phyloP scores from a whole-genome alignment of 1,140 invertebrate species.

The Agrilus planipennis region DNA sequence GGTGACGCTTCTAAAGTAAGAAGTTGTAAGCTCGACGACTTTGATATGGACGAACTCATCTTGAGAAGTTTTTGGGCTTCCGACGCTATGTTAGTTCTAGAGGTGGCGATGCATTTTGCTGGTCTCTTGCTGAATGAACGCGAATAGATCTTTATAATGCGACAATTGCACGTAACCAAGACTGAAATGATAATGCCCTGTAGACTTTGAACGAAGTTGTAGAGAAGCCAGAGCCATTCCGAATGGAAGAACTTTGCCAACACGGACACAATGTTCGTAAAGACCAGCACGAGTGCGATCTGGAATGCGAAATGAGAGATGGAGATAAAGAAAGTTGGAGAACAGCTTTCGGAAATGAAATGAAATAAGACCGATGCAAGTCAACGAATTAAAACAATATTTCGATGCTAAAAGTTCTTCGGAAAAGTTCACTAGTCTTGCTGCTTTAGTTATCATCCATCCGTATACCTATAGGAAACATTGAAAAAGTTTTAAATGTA shows the following conservation, averaged over 20 bases:
- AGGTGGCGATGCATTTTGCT: conserved; percentile 10
- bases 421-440: too few species aligned
- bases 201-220: conserved; percentile 36
- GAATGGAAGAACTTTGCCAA: conserved; percentile 24
- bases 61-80: conserved; percentile 9
- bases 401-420: too few species aligned
- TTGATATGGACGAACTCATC: conserved; percentile 15
- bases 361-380: too few species aligned
- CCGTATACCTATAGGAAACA: too few species aligned
- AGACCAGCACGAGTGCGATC: too few species aligned
- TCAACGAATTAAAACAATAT: too few species aligned
- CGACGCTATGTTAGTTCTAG: conserved; percentile 13
- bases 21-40: conserved; percentile 31
- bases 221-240: conserved; percentile 35
- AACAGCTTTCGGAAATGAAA: too few species aligned
- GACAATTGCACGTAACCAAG: conserved; percentile 53
- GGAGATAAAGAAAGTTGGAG: too few species aligned
- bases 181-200: conserved; percentile 50
- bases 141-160: conserved; percentile 33
- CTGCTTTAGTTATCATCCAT: too few species aligned
- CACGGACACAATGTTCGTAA: too few species aligned
- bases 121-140: conserved; percentile 20
- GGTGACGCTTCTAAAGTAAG: conserved; percentile 30
- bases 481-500: too few species aligned
- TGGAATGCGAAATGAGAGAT: too few species aligned